Base-by-base conservation (phyloP, 92 coral and sea anemone species). In the Chrysogorgia sp. region DNA sequence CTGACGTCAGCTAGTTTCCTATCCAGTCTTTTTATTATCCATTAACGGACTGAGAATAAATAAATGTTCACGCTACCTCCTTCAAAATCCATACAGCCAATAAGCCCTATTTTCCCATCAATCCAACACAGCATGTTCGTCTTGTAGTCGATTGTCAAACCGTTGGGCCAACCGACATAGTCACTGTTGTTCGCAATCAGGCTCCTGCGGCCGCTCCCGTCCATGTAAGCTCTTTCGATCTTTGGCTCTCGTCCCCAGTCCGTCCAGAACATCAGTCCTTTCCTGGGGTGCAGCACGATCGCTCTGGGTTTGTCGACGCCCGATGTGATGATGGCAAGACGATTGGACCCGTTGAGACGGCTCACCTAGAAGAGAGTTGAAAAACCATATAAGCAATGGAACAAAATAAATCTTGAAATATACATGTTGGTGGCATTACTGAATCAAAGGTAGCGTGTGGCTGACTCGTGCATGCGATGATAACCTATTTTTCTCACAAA, bases 221-320 rank as follows among this genome's bases (percentile, higher is more conserved):
- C 98, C 98, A 91, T 89, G 28, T 85, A 58, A 5, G 98, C 77
- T 34, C 88, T 81, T 33, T 94, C 89, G n/a, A 91, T 82, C 69
- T 72, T 87, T 0, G 84, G 75, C 19, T 45, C 47, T 20, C 56
- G 31, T 1, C 90, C 96, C 85, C 84, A 74, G 82, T 89, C 91
- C 0, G 91, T 86, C 98, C 98, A 94, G 81, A 89, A 91, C 64
- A 94, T 82, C 13, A 91, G 87, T 19, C 98, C 98, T 75, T 85
- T 91, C 5, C 84, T 76, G 0, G 98, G 98, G 79, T 89, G 83
- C 26, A 94, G 89, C 0, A 92, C 98, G n/a, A 91, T 85, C 19
- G 85, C 84, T n/a, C 88, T 85, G 47, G 98, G 98, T 33, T 87
- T 88, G 2, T 45, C 34, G 35, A 91, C 80, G 47, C 77, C 90